phyloP scores from a whole-genome alignment of 2,888 invertebrate genomes.

The Gryllus longicercus region DNA sequence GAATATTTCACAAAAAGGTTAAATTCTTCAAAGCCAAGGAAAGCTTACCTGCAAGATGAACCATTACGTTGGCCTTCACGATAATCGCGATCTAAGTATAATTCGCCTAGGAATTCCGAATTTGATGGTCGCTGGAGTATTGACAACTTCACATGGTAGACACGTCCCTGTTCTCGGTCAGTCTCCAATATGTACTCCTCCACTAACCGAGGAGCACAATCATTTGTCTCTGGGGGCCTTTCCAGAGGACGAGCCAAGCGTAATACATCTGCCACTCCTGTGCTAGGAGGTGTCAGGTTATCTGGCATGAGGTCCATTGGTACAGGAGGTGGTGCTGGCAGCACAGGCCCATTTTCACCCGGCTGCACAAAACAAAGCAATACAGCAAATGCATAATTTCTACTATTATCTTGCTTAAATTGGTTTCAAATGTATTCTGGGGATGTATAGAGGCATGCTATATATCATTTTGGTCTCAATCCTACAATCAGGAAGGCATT shows the following conservation, averaged over 20 bases:
- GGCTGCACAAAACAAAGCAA: conserved; percentile 23
- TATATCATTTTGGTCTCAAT: too few species aligned
- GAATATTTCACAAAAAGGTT: conserved; percentile 35
- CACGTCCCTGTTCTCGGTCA: conserved; percentile 63
- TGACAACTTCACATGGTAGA: conserved; percentile 81
- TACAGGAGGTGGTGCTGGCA: conserved; percentile 27
- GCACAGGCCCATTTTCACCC: conserved; percentile 30
- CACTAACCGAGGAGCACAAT: conserved; percentile 75
- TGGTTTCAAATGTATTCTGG: too few species aligned
- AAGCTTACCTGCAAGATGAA: conserved; percentile 68
- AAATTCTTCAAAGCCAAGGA: conserved; percentile 45
- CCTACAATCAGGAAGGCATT: too few species aligned
- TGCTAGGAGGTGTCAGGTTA: conserved; percentile 35
- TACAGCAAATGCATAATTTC: too few species aligned
- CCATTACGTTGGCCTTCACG: conserved; percentile 72
- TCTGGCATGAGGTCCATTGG: conserved; percentile 31
- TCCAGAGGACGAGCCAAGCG: conserved; percentile 58
- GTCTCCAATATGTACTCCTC: conserved; percentile 89
- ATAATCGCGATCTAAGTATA: conserved; percentile 84
- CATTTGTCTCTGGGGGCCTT: conserved; percentile 60
- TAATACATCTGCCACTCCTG: conserved; percentile 38
- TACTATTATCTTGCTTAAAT: too few species aligned
- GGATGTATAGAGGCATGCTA: too few species aligned
- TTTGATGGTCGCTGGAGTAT: conserved; percentile 84
- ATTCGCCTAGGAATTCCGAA: conserved; percentile 83